Percentiles rank a stretch among this genome's conserved stretches.
phyloP scores from a whole-genome alignment of 1,140 invertebrate genomes.

The Bombus impatiens region DNA sequence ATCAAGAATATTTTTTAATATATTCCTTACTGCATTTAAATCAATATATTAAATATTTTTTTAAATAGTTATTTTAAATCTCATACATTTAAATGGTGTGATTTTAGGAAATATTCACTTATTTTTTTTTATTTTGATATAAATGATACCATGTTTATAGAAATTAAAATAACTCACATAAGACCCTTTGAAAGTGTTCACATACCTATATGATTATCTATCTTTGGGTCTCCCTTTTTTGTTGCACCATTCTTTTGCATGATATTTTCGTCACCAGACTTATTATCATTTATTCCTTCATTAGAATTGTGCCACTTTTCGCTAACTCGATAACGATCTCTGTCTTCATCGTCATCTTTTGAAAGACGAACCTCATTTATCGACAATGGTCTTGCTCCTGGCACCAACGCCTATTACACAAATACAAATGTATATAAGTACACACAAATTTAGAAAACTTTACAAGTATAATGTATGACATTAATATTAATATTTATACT shows the following conservation, averaged over 20 bases:
- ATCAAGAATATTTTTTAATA: no score
- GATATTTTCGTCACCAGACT: slow-evolving; percentile 68
- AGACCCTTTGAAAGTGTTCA: neutral
- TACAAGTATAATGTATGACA: neutral
- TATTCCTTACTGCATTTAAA: no score
- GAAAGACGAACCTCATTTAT: slow-evolving; percentile 81
- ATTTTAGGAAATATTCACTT: neutral
- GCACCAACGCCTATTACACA: slow-evolving; percentile 81
- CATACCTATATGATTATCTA: slow-evolving; percentile 80
- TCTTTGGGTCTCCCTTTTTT: slow-evolving; percentile 72
- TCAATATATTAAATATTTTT: neutral
- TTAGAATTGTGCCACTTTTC: slow-evolving; percentile 74
- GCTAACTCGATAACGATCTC: slow-evolving; percentile 68
- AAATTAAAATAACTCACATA: neutral
- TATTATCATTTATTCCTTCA: slow-evolving; percentile 69
- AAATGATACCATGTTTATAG: neutral
- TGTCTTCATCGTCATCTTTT: slow-evolving; percentile 80
- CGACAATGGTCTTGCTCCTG: slow-evolving; percentile 83
- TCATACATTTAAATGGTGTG: neutral
- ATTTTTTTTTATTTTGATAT: neutral
- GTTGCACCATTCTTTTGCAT: slow-evolving; percentile 67
- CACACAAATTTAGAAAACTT: slow-evolving; percentile 3
- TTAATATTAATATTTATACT: neutral
- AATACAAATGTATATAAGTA: neutral
- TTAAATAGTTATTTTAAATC: neutral